phyloP scores from a whole-genome alignment of 2,113 vertebrate genomes.

The Syngnathus floridae region DNA sequence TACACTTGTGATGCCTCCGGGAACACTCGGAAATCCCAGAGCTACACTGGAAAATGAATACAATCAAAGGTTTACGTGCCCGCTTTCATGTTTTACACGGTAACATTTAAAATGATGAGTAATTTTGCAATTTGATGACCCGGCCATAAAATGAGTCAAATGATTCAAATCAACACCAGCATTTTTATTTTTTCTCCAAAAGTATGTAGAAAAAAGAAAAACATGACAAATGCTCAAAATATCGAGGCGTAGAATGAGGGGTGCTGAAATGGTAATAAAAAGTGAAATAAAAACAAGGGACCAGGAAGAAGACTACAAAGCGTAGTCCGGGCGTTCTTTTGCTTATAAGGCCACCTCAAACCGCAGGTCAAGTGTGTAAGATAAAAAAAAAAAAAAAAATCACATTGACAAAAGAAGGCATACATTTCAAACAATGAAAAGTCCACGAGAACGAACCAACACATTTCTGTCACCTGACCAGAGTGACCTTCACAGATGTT shows the following conservation, averaged over 20 bases:
- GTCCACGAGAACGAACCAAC: conserved; percentile 23
- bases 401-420: conserved; percentile 50
- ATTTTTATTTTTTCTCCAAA: conserved; percentile 64
- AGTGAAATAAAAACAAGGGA: conserved; percentile 20
- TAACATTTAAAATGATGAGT: too few species aligned
- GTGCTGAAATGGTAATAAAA: conserved; percentile 48
- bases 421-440: conserved; percentile 52
- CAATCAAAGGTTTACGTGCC: too few species aligned
- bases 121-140: too few species aligned
- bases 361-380: conserved; percentile 55
- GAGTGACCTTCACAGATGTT: conserved; percentile 51
- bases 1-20: background rate
- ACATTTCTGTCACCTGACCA: conserved; percentile 49
- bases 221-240: conserved; percentile 47
- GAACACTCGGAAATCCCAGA: background rate
- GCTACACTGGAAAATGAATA: too few species aligned
- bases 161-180: conserved; percentile 59
- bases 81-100: too few species aligned
- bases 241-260: conserved; percentile 40
- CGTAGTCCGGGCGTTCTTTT: conserved; percentile 51
- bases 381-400: conserved; percentile 49
- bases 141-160: background rate
- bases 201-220: conserved; percentile 63
- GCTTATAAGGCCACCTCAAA: conserved; percentile 71
- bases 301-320: conserved; percentile 24